Base-by-base conservation (phyloP, 2,797 vertebrate genomes). In the Gila robusta region DNA sequence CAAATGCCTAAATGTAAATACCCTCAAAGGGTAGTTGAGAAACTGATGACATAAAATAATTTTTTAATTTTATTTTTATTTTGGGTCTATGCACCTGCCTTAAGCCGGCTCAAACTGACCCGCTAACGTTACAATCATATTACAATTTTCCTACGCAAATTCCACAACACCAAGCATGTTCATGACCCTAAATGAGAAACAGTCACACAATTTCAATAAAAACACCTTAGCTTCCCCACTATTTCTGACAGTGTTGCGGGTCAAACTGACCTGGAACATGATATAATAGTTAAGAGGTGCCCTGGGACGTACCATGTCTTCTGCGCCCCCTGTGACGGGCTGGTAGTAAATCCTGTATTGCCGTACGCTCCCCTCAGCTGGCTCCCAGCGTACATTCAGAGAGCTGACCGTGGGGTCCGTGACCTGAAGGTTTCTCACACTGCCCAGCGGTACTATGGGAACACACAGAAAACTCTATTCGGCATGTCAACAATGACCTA, bases 401-500 rank as follows among this genome's bases (percentile, higher is more conserved):
- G 97, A 96, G 93, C 96, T 99, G 83, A 97, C 98, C 26, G 97
- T 97, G 54, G 98, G 98, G 88, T 99, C 97, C 17, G 96, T 99
- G 14, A 99, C 97, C 62, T 91, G 92, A 35, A 99, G 94, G 91
- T 98, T 98, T 90, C 94, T 96, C 78, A 99, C 97, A 10, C 97
- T 97, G 80, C 96, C 97, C 89, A 99, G 93, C 87, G 98, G 97
- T 91, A 97, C 98, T 99, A 91, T 35, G 16, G 64, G 21, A 81
- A 88, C 19, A 71, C 39, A 23, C 8, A 73, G 64, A 26, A 2
- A 71, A 44, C 23, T 59, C 77, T 35, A 23, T 69, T 84, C 70
- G 74, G 35, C 21, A 5, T 49, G 26, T 66, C 14, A 78, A 35
- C 39, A 84, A 37, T 21, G 11, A 62, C 47, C 56, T 39, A 14